Evolutionary conservation across 2,113 vertebrate species (phyloP).

Genomic region (Ibidorhyncha struthersii): DNA sequence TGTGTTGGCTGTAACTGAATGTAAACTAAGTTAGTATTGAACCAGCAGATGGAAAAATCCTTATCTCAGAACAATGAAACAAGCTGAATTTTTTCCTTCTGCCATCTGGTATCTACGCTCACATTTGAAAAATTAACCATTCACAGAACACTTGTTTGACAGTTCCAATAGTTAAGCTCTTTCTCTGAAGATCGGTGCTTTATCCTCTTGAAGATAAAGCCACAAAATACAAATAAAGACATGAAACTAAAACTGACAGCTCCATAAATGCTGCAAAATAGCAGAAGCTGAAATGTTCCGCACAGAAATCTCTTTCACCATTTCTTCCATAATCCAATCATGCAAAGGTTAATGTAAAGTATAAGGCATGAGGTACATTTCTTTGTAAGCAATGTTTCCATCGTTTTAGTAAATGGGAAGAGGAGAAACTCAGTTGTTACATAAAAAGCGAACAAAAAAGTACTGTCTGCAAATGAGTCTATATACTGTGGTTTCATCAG

Average conservation of each 20-base stretch:
- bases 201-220: slow-evolving; percentile 33
- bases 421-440: neutral
- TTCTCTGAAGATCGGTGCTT: slow-evolving; percentile 39
- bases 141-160: slow-evolving; percentile 10
- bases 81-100: slow-evolving; percentile 1
- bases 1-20: slow-evolving; percentile 69
- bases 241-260: slow-evolving; percentile 48
- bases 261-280: slow-evolving; percentile 44
- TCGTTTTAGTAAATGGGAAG: neutral
- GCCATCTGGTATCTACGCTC: slow-evolving; percentile 65
- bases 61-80: slow-evolving; percentile 70
- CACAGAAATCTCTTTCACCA: slow-evolving; percentile 20
- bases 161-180: neutral
- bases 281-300: neutral
- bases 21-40: slow-evolving; percentile 77
- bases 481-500: neutral
- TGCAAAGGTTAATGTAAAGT: slow-evolving; percentile 58
- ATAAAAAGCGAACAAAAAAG: neutral
- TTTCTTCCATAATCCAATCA: slow-evolving; percentile 51
- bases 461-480: neutral
- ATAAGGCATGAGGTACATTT: neutral
- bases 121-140: slow-evolving; percentile 56
- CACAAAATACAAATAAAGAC: slow-evolving; percentile 43
- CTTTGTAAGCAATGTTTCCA: neutral
- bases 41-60: slow-evolving; percentile 69